Evolutionary conservation across 1,140 invertebrate genomes (phyloP), one percentile per base, ranked within the genome.

Genomic region (Trichomalopsis sarcophagae): DNA sequence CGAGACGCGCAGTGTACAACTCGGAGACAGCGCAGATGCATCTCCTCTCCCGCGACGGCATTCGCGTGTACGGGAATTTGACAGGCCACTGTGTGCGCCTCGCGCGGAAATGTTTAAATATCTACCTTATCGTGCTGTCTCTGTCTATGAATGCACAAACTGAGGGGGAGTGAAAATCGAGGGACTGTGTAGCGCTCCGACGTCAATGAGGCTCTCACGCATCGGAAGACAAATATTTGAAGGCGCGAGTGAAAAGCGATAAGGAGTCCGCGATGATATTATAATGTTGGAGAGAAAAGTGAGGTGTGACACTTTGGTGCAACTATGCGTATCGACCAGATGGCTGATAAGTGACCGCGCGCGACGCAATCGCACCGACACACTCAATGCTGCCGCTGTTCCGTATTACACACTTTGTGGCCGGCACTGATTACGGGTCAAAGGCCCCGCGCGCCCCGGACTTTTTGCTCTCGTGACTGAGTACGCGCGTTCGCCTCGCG

Each of bases 381-480:
- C 84, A 88, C 84, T 88, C 88, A 90, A 50, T 50, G 14, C 47
- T 17, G 11, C 88, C 89, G 87, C 87, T 90, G 89, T 88, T 88
- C 87, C 89, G 88, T 90, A 66, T 82, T 50, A 14, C 2, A 50
- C 13, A 50, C 47, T 89, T 89, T 90, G 89, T 90, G 83, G 85
- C 81, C 84, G 76, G 84, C 86, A 84, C 84, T 89, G 89, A 90
- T 90, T 90, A 89, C 88, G 81, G 89, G 89, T 89, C 89, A 90
- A 89, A 89, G 86, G 87, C 88, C 89, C 86, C 84, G 87, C n/a
- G 5, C 0, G 40, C 1, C 40, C 40, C 23, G n/a, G 17, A 5
- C 5, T 47, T 81, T 30, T 33, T 11, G 36, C 36, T 44, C 10
- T 44, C 1, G 0, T 36, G 5, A 6, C 2, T 36, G 33, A 36